phyloP scores from a whole-genome alignment of 2,888 invertebrate species.

The Sclerodermus sp. region DNA sequence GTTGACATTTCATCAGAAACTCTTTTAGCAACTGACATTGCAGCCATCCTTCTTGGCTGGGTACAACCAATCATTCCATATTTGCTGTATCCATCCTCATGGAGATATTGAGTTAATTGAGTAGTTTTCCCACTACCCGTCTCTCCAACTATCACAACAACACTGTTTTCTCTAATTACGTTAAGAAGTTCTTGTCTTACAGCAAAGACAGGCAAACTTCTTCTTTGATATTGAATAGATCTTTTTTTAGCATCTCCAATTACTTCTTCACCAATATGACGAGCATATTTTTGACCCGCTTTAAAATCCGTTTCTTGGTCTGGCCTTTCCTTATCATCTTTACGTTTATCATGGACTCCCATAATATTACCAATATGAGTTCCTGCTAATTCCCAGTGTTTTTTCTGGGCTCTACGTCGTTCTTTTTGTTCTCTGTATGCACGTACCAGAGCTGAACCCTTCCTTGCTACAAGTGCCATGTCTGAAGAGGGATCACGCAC shows the following conservation, averaged over 20 bases:
- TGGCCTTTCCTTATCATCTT: conserved; percentile 68
- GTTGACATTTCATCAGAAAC: conserved; percentile 98
- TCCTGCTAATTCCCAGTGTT: conserved; percentile 98
- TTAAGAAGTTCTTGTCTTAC: conserved; percentile 90
- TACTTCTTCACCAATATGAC: conserved; percentile 78
- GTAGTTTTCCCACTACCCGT: conserved; percentile 98
- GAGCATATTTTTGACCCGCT: conserved; percentile 94
- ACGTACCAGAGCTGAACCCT: conserved; percentile 89
- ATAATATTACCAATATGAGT: conserved; percentile 95
- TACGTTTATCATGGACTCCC: conserved; percentile 73
- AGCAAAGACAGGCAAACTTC: conserved; percentile 93
- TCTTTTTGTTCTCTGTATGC: conserved; percentile 95
- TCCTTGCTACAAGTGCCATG: conserved; percentile 94
- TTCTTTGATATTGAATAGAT: conserved; percentile 81
- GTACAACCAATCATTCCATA: conserved; percentile 97
- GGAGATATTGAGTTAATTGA: conserved; percentile 94
- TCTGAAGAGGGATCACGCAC: conserved; percentile 95
- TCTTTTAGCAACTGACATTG: conserved; percentile 99
- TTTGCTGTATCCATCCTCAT: conserved; percentile 94
- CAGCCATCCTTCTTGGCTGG: conserved; percentile 95
- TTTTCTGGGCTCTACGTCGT: conserved; percentile 93
- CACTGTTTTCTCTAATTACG: conserved; percentile 88
- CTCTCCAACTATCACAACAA: conserved; percentile 93
- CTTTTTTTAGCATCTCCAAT: conserved; percentile 77
- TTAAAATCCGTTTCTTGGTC: conserved; percentile 72